Percentiles rank a stretch among this genome's conserved stretches.
Evolutionary conservation across 2,888 invertebrate genomes (phyloP).

Genomic region (Hydriomena furcata): DNA sequence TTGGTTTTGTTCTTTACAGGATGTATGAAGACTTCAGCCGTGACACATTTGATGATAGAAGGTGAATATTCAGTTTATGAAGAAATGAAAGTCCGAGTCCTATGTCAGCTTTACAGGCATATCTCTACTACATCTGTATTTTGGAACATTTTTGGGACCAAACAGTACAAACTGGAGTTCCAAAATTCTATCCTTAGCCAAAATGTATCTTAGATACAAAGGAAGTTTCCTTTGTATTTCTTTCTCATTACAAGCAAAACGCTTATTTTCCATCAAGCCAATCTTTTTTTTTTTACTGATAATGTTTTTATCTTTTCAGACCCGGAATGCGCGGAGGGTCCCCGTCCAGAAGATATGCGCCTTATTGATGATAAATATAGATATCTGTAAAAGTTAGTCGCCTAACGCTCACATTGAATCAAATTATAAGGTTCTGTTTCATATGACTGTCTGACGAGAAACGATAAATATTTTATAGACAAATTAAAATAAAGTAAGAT

Average conservation of each 20-base stretch:
- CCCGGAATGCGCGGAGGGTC: constrained; percentile 92
- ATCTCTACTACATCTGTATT: too few species aligned
- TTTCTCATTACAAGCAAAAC: too few species aligned
- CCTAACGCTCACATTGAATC: constrained; percentile 41
- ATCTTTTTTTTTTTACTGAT: too few species aligned
- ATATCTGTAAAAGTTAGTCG: constrained; percentile 37
- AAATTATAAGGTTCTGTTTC: constrained; percentile 45
- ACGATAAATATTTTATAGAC: constrained; percentile 58
- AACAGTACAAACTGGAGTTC: too few species aligned
- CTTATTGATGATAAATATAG: constrained; percentile 86
- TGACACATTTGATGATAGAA: constrained; percentile 94
- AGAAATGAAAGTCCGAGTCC: constrained; percentile 35
- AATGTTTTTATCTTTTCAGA: constrained; percentile 70
- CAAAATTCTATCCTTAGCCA: too few species aligned
- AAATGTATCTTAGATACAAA: too few species aligned
- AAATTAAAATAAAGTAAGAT: constrained; percentile 50
- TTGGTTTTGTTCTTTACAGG: constrained; percentile 66
- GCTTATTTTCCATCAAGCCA: too few species aligned
- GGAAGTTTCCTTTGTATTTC: too few species aligned
- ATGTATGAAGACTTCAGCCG: constrained; percentile 95
- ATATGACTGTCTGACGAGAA: constrained; percentile 52
- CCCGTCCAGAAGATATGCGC: constrained; percentile 93
- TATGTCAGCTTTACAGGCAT: too few species aligned
- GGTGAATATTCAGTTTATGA: constrained; percentile 69
- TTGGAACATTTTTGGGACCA: too few species aligned